Evolutionary conservation across 1,140 invertebrate genomes (phyloP), one percentile per base, ranked within the genome.

Genomic region (Arion vulgaris): DNA sequence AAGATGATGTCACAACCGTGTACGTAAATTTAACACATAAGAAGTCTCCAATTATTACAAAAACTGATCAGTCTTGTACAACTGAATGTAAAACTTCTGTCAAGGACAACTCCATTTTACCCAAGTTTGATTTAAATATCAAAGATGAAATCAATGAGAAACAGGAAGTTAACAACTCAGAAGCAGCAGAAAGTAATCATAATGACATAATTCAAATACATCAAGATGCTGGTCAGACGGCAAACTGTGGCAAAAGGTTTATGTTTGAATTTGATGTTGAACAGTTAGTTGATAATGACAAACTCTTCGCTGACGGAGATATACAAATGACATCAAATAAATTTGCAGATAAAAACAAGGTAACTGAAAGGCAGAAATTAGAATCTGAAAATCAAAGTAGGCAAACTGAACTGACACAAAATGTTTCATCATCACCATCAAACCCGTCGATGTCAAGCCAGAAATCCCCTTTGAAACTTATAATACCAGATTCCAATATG

Each of bases 1-100:
- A 9, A n/a, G 78, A 71, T 51, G 62, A 80, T 71, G 39, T 71
- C 17, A 69, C 45, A 45, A 80, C 78, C 17, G n/a, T 80, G 32
- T 80, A 49, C 51, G 66, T 71, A 5, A 66, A 80, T 71, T 26
- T 80, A n/a, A 80, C 66, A 26, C 38, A 80, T 4, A 80, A 36
- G 66, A 78, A 78, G 45, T 19, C 28, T 13, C 1, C 11, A 28
- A 53, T 2, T 32, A n/a, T 53, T 45, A 13, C 26, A 7, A 72
- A 72, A 72, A 38, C 9, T 39, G 1, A 9, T n/a, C 71, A 23
- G 2, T 32, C 38, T 11, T 39, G 41, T 41, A 38, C 26, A 41
- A 45, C 41, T 4, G 71, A 72, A 72, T 23, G 26, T 15, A 11
- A 38, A 13, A 23, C 23, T 26, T 45, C 38, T 41, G 36, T n/a